phyloP scores from a whole-genome alignment of 1,140 invertebrate species.

The Oryctes rhinoceros region DNA sequence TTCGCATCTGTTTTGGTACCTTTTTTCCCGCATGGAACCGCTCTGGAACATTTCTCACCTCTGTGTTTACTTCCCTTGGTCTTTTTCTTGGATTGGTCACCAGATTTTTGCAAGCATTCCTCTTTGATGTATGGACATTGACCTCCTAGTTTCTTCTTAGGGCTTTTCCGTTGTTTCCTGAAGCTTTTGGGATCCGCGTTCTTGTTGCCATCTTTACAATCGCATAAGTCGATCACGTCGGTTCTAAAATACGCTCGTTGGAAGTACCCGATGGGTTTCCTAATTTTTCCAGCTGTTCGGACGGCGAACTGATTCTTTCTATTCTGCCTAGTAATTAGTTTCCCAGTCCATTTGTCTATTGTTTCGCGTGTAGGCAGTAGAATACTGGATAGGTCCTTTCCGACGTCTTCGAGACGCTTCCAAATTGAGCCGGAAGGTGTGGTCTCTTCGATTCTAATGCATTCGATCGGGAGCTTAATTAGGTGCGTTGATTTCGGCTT shows the following conservation, averaged over 20 bases:
- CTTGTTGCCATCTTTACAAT: background rate
- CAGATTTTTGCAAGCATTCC: background rate
- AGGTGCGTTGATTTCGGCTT: background rate
- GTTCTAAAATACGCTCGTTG: background rate
- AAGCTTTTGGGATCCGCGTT: background rate
- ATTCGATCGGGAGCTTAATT: background rate
- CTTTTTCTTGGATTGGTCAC: background rate
- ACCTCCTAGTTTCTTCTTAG: background rate
- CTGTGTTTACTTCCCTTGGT: background rate
- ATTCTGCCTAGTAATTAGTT: no score
- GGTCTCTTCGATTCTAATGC: background rate
- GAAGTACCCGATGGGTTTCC: slow-evolving; percentile 13
- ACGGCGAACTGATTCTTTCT: background rate
- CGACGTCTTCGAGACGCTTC: background rate
- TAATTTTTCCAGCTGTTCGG: slow-evolving; percentile 4
- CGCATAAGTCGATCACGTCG: no score
- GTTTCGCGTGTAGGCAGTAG: no score
- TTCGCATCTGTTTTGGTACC: background rate
- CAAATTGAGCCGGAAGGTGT: background rate
- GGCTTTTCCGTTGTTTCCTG: background rate
- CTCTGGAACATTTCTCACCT: slow-evolving; percentile 40
- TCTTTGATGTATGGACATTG: background rate
- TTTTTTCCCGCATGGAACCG: slow-evolving; percentile 36
- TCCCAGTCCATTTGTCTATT: background rate
- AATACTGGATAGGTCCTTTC: background rate